phyloP scores from a whole-genome alignment of 2,113 vertebrate genomes.

The Acanthisitta chloris region DNA sequence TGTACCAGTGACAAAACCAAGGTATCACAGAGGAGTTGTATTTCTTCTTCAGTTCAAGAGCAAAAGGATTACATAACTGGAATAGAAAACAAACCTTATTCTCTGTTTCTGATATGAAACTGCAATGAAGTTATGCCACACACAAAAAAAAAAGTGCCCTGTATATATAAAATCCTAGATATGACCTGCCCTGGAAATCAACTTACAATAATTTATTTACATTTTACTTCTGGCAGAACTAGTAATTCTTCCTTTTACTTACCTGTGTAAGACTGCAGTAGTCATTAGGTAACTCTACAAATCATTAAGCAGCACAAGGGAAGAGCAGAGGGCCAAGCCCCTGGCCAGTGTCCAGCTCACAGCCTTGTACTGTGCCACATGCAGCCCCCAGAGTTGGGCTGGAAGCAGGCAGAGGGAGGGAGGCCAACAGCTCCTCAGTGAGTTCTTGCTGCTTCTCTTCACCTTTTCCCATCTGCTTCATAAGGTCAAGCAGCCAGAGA shows the following conservation, averaged over 20 bases:
- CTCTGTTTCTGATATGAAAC: not conserved
- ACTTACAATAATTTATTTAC: not conserved
- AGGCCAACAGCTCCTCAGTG: rapidly evolving
- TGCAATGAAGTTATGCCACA: not conserved
- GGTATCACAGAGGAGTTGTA: not conserved
- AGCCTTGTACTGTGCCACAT: not conserved
- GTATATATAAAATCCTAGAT: not conserved
- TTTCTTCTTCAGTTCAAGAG: not conserved
- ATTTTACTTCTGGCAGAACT: not conserved
- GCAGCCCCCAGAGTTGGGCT: rapidly evolving
- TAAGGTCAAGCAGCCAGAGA: not conserved
- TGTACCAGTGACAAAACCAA: not conserved
- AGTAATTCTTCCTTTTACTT: not conserved
- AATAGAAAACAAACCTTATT: not conserved
- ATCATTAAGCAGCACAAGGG: rapidly evolving
- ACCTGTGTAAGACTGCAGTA: not conserved
- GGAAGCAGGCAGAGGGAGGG: not conserved
- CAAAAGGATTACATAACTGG: not conserved
- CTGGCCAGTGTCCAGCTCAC: rapidly evolving
- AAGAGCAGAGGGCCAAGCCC: not conserved
- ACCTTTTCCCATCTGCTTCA: not conserved
- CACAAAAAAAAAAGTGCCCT: not conserved
- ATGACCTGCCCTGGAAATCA: not conserved
- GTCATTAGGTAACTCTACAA: not conserved
- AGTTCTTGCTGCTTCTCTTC: not conserved